Evolutionary conservation across 2,888 invertebrate genomes (phyloP), one percentile per base, ranked within the genome.

Genomic region (Monoplex corrugatus): DNA sequence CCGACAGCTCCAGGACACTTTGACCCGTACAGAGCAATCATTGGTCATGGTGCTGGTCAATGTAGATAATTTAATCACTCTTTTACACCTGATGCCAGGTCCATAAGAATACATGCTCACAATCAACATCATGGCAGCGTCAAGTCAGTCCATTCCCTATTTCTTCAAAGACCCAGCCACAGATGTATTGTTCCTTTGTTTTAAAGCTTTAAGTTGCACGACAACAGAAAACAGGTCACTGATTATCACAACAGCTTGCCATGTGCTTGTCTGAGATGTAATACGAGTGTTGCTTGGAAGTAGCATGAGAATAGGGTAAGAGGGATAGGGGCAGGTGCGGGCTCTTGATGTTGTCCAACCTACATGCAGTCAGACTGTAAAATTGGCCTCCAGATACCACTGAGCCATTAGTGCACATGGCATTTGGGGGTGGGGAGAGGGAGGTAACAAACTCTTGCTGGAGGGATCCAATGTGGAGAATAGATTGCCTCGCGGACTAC

Each of bases 191-290:
- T 38, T 50, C 32, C n/a, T n/a, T 13, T 83, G 82, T 32, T 32
- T 83, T 84, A 84, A 84, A 84, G 84, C 84, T 84, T 45, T 84
- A 13, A 43, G 84, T 38, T 35, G 57, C 84, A 50, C 32, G 84
- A 44, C 84, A 57, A 35, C 40, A 23, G 43, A 23, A 28, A 38
- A 80, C 1, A 44, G n/a, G 23, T 19, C 44, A 84, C n/a, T 57
- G 32, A 35, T 84, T 84, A 84, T 84, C 84, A 84, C 84, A 84
- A 45, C 57, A 84, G 84, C 5, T 45, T n/a, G 84, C 23, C 84
- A 32, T 45, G 50, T 28, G 68, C n/a, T 28, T n/a, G n/a, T n/a
- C 2, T 57, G 57, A 19, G 13, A n/a, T n/a, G n/a, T n/a, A n/a
- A n/a, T n/a, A n/a, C n/a, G n/a, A 57, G 57, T 57, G 57, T 83